These are phyloP conservation scores for Deilephila elpenor DNA, from an alignment of 2,888 invertebrate genomes.

Conservation along the genomic window DNA sequence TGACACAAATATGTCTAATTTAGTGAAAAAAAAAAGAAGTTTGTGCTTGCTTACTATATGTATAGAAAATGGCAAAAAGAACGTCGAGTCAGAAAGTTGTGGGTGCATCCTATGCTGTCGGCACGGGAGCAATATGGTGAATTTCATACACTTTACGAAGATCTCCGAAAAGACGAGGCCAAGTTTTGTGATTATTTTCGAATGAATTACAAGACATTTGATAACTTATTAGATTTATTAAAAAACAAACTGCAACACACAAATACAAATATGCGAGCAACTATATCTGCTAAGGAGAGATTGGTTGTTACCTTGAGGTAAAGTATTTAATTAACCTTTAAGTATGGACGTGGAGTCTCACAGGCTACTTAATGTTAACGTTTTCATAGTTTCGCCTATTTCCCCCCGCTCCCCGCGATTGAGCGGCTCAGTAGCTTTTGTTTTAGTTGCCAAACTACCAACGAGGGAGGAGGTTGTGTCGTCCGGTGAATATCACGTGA, in stretches of 20 bases:
- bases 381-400: too few species aligned
- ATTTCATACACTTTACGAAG: slow-evolving; percentile 43
- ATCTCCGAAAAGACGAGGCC: slow-evolving; percentile 40
- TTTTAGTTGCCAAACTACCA: too few species aligned
- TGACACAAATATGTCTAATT: too few species aligned
- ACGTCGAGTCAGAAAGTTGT: slow-evolving; percentile 39
- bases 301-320: slow-evolving; percentile 40
- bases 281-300: slow-evolving; percentile 35
- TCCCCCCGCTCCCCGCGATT: too few species aligned
- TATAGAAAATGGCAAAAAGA: slow-evolving; percentile 39
- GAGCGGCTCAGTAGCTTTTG: too few species aligned
- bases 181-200: slow-evolving; percentile 43
- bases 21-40: slow-evolving; percentile 33
- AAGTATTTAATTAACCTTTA: slow-evolving; percentile 32
- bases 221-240: slow-evolving; percentile 41
- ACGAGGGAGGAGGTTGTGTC: too few species aligned
- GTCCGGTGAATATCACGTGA: too few species aligned
- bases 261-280: slow-evolving; percentile 39
- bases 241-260: slow-evolving; percentile 41
- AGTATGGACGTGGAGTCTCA: too few species aligned
- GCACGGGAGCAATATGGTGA: slow-evolving; percentile 41
- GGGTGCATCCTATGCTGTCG: slow-evolving; percentile 39
- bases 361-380: too few species aligned
- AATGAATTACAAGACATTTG: slow-evolving; percentile 42
- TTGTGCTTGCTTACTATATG: slow-evolving; percentile 36